These are phyloP conservation scores for Steromphala cineraria DNA, from an alignment of 2,888 invertebrate species.

Conservation along the genomic window DNA sequence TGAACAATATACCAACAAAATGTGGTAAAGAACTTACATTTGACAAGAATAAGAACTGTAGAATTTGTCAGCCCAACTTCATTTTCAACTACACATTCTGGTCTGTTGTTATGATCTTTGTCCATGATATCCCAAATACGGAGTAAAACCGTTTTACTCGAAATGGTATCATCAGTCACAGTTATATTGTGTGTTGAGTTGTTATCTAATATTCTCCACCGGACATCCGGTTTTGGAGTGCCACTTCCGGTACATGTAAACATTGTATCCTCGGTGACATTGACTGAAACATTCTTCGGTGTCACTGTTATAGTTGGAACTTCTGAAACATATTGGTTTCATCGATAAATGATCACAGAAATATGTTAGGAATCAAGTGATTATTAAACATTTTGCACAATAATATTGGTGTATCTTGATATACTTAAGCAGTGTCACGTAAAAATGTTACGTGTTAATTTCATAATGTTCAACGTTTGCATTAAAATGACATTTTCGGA, in stretches of 20 bases:
- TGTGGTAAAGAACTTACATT: conserved; percentile 38
- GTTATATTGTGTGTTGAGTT: conserved; percentile 33
- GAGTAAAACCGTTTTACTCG: conserved; percentile 33
- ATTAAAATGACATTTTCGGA: too few relatives aligned
- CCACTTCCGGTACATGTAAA: conserved; percentile 43
- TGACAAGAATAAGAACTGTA: conserved; percentile 37
- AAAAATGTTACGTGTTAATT: too few relatives aligned
- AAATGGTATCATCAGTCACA: conserved; percentile 5
- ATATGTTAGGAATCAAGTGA: too few relatives aligned
- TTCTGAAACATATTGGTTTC: neutral
- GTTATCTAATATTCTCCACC: conserved; percentile 42
- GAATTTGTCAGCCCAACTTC: conserved; percentile 33
- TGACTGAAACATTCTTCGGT: conserved; percentile 31
- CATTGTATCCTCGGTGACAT: conserved; percentile 28
- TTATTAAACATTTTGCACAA: neutral
- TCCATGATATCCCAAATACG: conserved; percentile 37
- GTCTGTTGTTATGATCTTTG: conserved; percentile 44
- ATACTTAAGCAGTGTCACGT: too few relatives aligned
- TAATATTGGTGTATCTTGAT: too few relatives aligned
- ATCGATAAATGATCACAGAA: neutral
- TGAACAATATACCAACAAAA: neutral
- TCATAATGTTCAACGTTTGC: too few relatives aligned
- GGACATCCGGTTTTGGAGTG: conserved; percentile 37
- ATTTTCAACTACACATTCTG: conserved; percentile 45
- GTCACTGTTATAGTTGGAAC: conserved; percentile 37